Evolutionary conservation across 2,888 invertebrate genomes (phyloP).

Genomic region (Electrophaes corylata): DNA sequence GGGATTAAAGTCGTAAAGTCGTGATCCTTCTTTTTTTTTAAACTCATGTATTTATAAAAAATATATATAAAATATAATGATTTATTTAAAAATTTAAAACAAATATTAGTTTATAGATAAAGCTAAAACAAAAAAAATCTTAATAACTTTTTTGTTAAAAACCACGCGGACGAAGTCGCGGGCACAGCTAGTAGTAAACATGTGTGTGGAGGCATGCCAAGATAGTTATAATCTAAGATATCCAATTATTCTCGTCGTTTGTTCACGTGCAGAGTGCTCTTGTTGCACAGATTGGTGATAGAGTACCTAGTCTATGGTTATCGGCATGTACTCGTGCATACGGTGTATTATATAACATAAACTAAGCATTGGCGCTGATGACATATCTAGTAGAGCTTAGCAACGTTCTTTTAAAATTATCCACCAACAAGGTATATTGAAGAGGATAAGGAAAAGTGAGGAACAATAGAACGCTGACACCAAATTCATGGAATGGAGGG

Average conservation of each 20-base stretch:
- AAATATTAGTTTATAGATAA: no score
- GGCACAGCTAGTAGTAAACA: no score
- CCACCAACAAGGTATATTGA: conserved; percentile 53
- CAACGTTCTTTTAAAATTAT: conserved; percentile 15
- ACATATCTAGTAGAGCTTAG: neutral
- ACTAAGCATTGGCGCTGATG: neutral
- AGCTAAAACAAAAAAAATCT: no score
- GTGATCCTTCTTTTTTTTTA: no score
- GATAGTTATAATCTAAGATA: neutral
- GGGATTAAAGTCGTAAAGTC: no score
- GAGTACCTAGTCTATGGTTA: neutral
- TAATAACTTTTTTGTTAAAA: no score
- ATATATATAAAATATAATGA: no score
- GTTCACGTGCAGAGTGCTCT: neutral
- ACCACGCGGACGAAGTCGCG: no score
- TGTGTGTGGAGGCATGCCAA: no score
- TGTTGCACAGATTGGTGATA: neutral
- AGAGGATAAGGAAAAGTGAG: conserved; percentile 58
- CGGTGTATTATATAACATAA: neutral
- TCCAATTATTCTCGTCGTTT: neutral
- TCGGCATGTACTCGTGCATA: neutral
- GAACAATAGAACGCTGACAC: conserved; percentile 56
- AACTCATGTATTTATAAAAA: no score
- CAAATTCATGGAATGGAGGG: conserved; percentile 57
- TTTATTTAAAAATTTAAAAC: no score